phyloP scores from a whole-genome alignment of 2,888 invertebrate genomes.

The Lithophane socia region DNA sequence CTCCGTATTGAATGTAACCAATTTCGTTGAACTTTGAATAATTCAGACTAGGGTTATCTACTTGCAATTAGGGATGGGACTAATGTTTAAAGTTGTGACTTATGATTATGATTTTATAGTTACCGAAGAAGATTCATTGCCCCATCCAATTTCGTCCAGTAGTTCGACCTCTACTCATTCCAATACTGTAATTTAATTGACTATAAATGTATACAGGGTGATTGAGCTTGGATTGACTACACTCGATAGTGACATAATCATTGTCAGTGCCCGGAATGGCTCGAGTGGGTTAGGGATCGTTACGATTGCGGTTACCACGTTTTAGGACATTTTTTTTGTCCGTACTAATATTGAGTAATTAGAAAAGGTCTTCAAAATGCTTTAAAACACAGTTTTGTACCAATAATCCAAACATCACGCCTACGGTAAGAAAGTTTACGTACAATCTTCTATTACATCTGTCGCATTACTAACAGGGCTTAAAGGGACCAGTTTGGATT shows the following conservation, averaged over 20 bases:
- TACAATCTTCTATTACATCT: conserved; percentile 36
- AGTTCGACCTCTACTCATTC: not conserved
- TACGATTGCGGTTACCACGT: conserved; percentile 15
- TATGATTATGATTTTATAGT: conserved; percentile 33
- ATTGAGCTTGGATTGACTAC: conserved; percentile 14
- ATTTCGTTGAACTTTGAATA: conserved; percentile 36
- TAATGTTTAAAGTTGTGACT: conserved; percentile 45
- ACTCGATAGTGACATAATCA: conserved; percentile 39
- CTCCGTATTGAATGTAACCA: conserved; percentile 37
- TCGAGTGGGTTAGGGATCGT: conserved; percentile 28
- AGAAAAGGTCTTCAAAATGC: not conserved
- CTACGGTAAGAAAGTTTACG: conserved; percentile 4
- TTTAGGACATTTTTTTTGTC: not conserved
- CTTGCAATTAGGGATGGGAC: conserved; percentile 35
- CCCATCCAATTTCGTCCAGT: not conserved
- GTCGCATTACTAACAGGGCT: conserved; percentile 35
- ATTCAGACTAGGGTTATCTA: conserved; percentile 12
- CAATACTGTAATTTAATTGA: conserved; percentile 32
- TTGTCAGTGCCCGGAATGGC: conserved; percentile 34
- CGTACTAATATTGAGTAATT: not conserved
- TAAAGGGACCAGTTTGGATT: conserved; percentile 34
- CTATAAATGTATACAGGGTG: conserved; percentile 26
- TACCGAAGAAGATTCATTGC: conserved; percentile 18
- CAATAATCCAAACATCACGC: no score
- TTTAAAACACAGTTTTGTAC: not conserved